Conservation (phyloP, 1,140 invertebrate genomes). For the Neuroterus valhalla region DNA sequence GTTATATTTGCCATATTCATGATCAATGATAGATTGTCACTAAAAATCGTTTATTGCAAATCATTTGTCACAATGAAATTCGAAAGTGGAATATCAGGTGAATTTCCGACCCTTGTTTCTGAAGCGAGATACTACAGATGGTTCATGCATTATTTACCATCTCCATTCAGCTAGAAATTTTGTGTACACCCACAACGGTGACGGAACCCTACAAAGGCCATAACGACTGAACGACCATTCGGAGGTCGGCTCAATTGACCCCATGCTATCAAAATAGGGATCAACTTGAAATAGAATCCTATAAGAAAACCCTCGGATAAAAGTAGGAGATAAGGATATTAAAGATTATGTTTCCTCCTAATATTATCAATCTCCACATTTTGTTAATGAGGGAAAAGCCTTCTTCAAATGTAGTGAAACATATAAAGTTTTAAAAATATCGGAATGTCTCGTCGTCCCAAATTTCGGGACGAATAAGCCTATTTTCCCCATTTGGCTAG, state of each 20-base stretch:
- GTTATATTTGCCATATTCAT: too few species aligned
- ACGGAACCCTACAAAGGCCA: background rate
- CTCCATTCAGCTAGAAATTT: conserved; percentile 1
- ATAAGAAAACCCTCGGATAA: too few species aligned
- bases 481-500: too few species aligned
- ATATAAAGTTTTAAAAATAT: too few species aligned
- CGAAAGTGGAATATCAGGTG: background rate
- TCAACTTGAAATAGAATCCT: background rate
- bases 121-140: background rate
- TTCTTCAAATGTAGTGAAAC: too few species aligned
- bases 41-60: too few species aligned
- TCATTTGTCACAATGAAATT: background rate
- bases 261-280: background rate
- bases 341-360: too few species aligned
- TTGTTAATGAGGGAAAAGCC: too few species aligned
- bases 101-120: background rate
- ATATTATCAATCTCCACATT: too few species aligned
- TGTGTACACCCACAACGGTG: background rate
- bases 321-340: too few species aligned
- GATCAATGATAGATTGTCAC: background rate
- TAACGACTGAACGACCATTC: background rate
- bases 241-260: background rate
- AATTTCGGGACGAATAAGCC: too few species aligned
- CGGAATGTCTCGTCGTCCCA: too few species aligned
- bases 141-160: conserved; percentile 12